Percentiles rank a stretch among this genome's conserved stretches.
phyloP scores from a whole-genome alignment of 2,113 vertebrate species.

The Percopsis transmontana region DNA sequence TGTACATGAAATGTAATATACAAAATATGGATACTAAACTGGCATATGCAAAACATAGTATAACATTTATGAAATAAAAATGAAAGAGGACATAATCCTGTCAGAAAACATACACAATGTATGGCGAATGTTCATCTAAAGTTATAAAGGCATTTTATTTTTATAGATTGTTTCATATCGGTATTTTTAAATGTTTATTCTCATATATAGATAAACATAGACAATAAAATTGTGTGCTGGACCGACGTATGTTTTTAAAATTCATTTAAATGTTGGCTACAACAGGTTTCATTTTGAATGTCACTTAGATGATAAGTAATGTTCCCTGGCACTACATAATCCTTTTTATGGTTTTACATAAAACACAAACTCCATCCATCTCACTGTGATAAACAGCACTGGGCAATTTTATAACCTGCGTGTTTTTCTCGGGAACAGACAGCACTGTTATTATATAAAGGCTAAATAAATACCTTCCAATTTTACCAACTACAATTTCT shows the following conservation, averaged over 20 bases:
- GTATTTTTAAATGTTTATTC: neutral
- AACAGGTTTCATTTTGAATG: slow-evolving; percentile 10
- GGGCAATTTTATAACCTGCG: neutral
- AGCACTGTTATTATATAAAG: neutral
- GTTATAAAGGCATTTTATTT: too few species aligned
- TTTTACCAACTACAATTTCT: neutral
- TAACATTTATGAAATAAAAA: too few species aligned
- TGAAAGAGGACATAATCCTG: too few species aligned
- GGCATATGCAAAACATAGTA: too few species aligned
- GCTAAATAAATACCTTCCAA: slow-evolving; percentile 3
- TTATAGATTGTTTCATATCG: too few species aligned
- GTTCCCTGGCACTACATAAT: neutral
- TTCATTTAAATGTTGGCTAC: neutral
- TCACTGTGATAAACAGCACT: neutral
- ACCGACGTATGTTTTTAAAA: slow-evolving; percentile 2
- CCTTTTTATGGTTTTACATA: neutral
- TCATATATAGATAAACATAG: too few species aligned
- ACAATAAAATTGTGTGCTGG: too few species aligned
- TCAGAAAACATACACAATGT: too few species aligned
- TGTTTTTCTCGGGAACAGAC: neutral
- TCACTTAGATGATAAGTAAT: neutral
- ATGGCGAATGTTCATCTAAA: too few species aligned
- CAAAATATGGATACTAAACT: too few species aligned
- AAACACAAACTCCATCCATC: neutral
- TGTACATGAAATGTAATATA: too few species aligned